phyloP scores from a whole-genome alignment of 2,888 invertebrate species.

The Hipparchia sbordonii region DNA sequence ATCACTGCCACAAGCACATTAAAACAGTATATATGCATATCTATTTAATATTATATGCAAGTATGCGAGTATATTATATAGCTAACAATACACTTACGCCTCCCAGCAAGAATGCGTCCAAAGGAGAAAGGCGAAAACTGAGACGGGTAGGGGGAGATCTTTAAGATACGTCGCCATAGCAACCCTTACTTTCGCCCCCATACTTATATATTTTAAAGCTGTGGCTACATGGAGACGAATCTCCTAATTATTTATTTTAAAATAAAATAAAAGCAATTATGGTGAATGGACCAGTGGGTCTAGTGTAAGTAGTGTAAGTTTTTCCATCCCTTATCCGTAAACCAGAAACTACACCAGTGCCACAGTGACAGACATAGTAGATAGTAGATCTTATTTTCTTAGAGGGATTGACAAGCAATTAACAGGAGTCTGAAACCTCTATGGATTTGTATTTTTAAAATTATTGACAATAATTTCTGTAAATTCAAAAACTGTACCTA shows the following conservation, averaged over 20 bases:
- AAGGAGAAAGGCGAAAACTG: conserved; percentile 82
- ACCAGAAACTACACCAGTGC: too few relatives aligned
- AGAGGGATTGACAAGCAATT: too few relatives aligned
- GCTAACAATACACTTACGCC: conserved; percentile 68
- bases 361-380: too few relatives aligned
- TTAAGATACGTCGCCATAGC: conserved; percentile 80
- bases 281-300: too few relatives aligned
- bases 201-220: conserved; percentile 49
- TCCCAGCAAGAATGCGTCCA: conserved; percentile 80
- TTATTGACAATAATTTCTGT: too few relatives aligned
- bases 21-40: conserved; percentile 9
- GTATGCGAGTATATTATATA: not conserved
- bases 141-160: conserved; percentile 80
- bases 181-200: conserved; percentile 67
- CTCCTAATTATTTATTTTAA: not conserved
- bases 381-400: too few relatives aligned
- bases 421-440: too few relatives aligned
- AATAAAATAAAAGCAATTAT: too few relatives aligned
- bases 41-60: not conserved
- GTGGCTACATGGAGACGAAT: conserved; percentile 26
- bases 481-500: too few relatives aligned
- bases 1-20: not conserved
- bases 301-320: too few relatives aligned
- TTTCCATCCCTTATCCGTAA: too few relatives aligned
- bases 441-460: too few relatives aligned